phyloP scores from a whole-genome alignment of 2,113 vertebrate species.

The Mus musculus region GRCm39 chr11:32897001-32897500 shows the following conservation, averaged over 20 bases:
- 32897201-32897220: not conserved
- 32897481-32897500: too few relatives aligned
- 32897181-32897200: not conserved
- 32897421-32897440: not conserved
- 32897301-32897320: not conserved
- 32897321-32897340: not conserved
- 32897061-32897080: not conserved
- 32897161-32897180: not conserved
- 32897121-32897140: not conserved
- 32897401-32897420: not conserved
- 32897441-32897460: not conserved
- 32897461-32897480: accelerated
- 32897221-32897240: not conserved
- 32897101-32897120: not conserved
- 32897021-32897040: slow-evolving; percentile 41
- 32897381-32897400: not conserved
- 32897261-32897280: not conserved
- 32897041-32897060: slow-evolving; percentile 46
- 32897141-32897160: not conserved
- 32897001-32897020: slow-evolving; percentile 57
- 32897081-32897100: not conserved
- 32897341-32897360: not conserved
- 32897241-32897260: not conserved
- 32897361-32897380: not conserved
- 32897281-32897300: not conserved